Evolutionary conservation across 2,888 invertebrate species (phyloP), one percentile per base, ranked within the genome.

Genomic region (Caenorhabditis becei): DNA sequence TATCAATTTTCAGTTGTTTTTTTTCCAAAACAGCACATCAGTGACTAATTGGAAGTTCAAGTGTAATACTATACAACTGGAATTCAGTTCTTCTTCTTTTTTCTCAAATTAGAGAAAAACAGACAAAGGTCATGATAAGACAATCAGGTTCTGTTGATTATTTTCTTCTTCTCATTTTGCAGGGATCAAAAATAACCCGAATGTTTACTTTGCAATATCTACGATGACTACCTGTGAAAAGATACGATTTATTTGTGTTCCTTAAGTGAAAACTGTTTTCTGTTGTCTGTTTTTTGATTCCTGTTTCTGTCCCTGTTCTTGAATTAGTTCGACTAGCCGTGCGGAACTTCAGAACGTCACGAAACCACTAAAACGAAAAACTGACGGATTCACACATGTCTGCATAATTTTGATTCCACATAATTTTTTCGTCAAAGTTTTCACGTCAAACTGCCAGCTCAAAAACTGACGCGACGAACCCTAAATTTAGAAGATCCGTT

Each of bases 131-230:
- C 41, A 32, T 54, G 62, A 71, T 71, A 41, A 54, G 16, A 59
- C 1, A 63, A 56, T 28, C 62, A 71, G 44, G 71, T 71, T 44
- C 47, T 71, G 71, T 63, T 71, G 71, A 71, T 63, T 71, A 62
- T 63, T 63, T 63, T 54, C 20, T 18, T 47, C 1, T 24, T 14
- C n/a, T n/a, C n/a, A n/a, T 41, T 41, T 41, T 14, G 47, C 63
- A 56, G 37, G 32, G 56, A 54, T 14, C 58, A 61, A 53, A 70
- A 70, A 70, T 70, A 70, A 59, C 70, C 24, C 28, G 71, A 63
- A 28, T 71, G 53, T 71, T 71, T 71, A 62, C 49, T 71, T 71
- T 71, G 71, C 62, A 71, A 62, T 44, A 62, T 54, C 54, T 54
- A 44, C 53, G 56, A 47, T 54, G 53, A 54, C 54, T 18, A 47